Evolutionary conservation across 2,888 invertebrate species (phyloP).

Genomic region (Acanthosepion lycidas): DNA sequence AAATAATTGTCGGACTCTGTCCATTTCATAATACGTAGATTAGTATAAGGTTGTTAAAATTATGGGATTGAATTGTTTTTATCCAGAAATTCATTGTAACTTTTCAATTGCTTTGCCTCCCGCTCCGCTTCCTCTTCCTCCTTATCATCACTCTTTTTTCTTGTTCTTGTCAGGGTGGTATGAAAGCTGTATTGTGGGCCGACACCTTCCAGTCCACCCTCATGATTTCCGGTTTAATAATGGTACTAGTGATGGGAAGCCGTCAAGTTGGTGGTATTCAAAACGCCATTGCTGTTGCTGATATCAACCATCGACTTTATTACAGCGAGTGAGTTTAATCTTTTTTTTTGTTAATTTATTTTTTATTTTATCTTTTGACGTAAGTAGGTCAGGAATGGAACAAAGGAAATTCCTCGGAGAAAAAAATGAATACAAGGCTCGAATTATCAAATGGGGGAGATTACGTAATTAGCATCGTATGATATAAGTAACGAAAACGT

Average conservation of each 20-base stretch:
- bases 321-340: conserved; percentile 69
- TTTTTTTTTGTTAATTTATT: not conserved
- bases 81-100: too few relatives aligned
- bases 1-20: too few relatives aligned
- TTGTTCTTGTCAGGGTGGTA: conserved; percentile 73
- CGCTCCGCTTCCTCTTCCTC: not conserved
- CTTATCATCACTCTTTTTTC: not conserved
- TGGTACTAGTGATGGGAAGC: conserved; percentile 72
- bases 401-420: too few relatives aligned
- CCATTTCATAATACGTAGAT: too few relatives aligned
- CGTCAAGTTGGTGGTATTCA: conserved; percentile 70
- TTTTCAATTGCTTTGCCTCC: too few relatives aligned
- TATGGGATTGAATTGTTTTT: too few relatives aligned
- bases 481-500: too few relatives aligned
- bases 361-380: not conserved
- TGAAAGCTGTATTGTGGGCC: conserved; percentile 76
- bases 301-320: conserved; percentile 66
- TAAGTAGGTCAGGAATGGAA: too few relatives aligned
- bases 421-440: too few relatives aligned
- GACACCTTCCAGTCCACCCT: conserved; percentile 75
- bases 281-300: conserved; percentile 67
- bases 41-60: too few relatives aligned
- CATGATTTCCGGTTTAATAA: conserved; percentile 74
- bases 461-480: too few relatives aligned
- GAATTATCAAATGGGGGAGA: too few relatives aligned